Base-by-base conservation (phyloP, 2,888 invertebrate species). In the Sacculina carcini region DNA sequence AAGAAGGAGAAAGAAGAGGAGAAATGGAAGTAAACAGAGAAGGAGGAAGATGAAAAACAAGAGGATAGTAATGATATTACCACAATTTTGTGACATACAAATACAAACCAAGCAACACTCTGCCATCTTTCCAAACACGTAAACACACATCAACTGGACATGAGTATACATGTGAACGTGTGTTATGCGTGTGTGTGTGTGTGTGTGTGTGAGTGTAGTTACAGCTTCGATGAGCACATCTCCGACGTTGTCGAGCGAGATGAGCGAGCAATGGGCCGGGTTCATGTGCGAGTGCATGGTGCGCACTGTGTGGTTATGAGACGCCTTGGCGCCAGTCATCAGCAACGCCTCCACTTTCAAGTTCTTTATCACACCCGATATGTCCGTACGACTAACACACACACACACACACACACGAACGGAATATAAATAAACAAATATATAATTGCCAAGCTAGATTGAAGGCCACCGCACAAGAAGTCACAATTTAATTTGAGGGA, bases 161-260 rank as follows among this genome's bases (percentile, higher is more conserved):
- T 19, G 14, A 38, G 31, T 38, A 38, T 21, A 26, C n/a, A n/a
- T n/a, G n/a, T n/a, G n/a, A n/a, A n/a, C n/a, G n/a, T n/a, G n/a
- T n/a, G n/a, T n/a, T n/a, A n/a, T n/a, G n/a, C n/a, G n/a, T n/a
- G n/a, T n/a, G n/a, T n/a, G n/a, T n/a, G n/a, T n/a, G n/a, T n/a
- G 24, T 12, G 14, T 52, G 24, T 16, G 31, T 36, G 12, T 12
- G 47, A 21, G 19, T 23, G 29, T 51, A 62, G 75, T 72, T 62
- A 85, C 85, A 62, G 79, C 76, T 68, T 87, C 86, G 56, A 78
- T 74, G 54, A 87, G 69, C 6, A 85, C 84, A 67, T 86, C 85
- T n/a, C 84, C 84, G 47, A 78, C 81, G 54, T 77, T 74, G 60
- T 86, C 85, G 55, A 87, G 75, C 64, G 84, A 81, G 51, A 87